These are phyloP conservation scores for Spondyliosoma cantharus DNA, from an alignment of 2,797 vertebrate genomes.

Conservation along the genomic window DNA sequence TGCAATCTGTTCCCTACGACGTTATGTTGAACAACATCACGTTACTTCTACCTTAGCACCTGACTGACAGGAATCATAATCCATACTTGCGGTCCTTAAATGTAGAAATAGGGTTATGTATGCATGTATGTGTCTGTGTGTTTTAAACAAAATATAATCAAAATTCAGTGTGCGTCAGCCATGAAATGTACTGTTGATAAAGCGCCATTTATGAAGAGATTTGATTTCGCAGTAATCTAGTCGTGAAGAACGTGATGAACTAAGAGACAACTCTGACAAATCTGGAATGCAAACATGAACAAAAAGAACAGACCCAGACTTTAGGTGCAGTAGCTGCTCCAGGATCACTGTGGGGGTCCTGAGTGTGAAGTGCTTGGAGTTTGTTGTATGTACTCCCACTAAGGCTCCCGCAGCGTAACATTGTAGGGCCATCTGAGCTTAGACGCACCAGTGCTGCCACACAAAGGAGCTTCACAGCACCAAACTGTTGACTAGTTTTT, in stretches of 20 bases:
- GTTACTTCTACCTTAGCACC: background rate
- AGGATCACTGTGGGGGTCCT: conserved; percentile 66
- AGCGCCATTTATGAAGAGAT: background rate
- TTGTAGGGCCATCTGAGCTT: conserved; percentile 79
- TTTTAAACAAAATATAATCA: background rate
- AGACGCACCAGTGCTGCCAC: conserved; percentile 57
- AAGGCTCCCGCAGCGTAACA: conserved; percentile 67
- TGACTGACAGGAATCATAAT: conserved; percentile 9
- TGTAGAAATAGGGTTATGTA: background rate
- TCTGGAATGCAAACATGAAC: conserved; percentile 26
- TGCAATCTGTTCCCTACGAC: background rate
- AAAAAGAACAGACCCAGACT: conserved; percentile 46
- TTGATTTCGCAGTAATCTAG: background rate
- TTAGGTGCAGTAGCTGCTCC: conserved; percentile 54
- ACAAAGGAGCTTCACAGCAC: conserved; percentile 74
- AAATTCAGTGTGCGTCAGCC: background rate
- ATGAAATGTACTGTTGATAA: background rate
- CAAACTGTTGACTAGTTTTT: conserved; percentile 72
- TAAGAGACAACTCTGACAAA: background rate
- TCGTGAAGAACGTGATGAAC: background rate
- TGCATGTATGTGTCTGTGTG: background rate
- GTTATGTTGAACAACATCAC: background rate
- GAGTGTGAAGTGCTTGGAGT: conserved; percentile 71
- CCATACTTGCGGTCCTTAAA: background rate
- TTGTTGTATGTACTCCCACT: conserved; percentile 74